Conservation (phyloP, 1,140 invertebrate species). For the Scaptomyza montana region DNA sequence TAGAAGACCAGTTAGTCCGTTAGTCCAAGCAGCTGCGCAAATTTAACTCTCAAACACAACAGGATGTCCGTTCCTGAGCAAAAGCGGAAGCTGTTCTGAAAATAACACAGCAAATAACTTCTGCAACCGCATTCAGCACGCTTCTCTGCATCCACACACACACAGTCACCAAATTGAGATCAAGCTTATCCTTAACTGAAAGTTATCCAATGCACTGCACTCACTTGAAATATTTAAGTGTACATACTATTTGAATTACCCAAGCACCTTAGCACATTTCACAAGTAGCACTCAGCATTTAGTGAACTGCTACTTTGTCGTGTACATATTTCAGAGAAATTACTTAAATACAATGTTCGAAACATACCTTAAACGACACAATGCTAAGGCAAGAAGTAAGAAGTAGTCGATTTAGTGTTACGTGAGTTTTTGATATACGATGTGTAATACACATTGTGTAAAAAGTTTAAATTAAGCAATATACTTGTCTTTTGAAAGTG, state of each 20-base stretch:
- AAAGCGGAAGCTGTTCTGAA: conserved; percentile 77
- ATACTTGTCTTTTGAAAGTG: no score
- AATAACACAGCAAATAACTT: conserved; percentile 83
- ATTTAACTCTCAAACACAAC: conserved; percentile 58
- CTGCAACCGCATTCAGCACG: conserved; percentile 76
- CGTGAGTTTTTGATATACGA: no score
- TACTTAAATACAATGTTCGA: no score
- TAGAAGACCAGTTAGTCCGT: conserved; percentile 17
- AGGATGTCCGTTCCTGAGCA: conserved; percentile 73
- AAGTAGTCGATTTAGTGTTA: no score
- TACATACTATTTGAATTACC: conserved; percentile 1
- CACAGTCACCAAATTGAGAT: conserved; percentile 16
- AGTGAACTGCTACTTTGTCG: background rate
- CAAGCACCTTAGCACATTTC: background rate
- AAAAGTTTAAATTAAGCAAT: no score
- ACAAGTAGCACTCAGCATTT: background rate
- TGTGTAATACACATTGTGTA: no score
- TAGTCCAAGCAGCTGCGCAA: conserved; percentile 70
- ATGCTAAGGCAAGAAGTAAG: no score
- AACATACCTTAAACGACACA: no score
- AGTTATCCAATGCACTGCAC: conserved; percentile 1
- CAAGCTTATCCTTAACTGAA: conserved; percentile 19
- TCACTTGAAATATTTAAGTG: background rate
- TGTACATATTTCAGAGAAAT: background rate
- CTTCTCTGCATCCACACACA: conserved; percentile 11